Evolutionary conservation across 2,888 invertebrate species (phyloP).

Genomic region (Tachina lurida): DNA sequence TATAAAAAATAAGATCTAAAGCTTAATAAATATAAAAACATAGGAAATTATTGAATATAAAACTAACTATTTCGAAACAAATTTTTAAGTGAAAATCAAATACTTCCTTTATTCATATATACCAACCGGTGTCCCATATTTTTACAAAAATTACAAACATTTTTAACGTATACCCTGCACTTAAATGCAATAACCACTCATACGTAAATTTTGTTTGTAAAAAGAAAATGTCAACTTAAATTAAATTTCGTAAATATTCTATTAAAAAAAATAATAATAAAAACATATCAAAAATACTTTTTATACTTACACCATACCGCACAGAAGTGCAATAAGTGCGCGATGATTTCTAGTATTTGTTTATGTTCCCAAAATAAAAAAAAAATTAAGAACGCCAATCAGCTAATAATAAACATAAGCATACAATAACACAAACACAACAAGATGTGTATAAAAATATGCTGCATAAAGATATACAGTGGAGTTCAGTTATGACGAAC

Average conservation of each 20-base stretch:
- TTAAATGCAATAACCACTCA: constrained; percentile 20
- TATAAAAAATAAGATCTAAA: no score
- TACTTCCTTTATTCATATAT: no score
- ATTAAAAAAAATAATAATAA: neutral
- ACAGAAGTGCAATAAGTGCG: constrained; percentile 57
- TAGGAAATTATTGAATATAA: no score
- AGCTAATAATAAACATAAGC: constrained; percentile 63
- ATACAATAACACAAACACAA: neutral
- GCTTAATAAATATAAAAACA: no score
- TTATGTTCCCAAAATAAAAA: constrained; percentile 54
- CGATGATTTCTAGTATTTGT: constrained; percentile 62
- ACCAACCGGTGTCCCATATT: neutral
- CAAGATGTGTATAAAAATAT: neutral
- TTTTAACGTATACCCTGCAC: neutral
- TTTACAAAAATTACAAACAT: neutral
- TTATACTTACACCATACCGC: constrained; percentile 34
- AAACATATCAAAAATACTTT: constrained; percentile 51
- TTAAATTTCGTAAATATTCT: constrained; percentile 16
- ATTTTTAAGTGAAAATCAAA: no score
- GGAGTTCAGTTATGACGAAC: no score
- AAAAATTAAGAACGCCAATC: constrained; percentile 65
- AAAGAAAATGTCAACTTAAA: constrained; percentile 27
- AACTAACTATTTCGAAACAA: no score
- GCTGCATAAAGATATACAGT: constrained; percentile 23
- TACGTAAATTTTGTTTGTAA: constrained; percentile 16